Evolutionary conservation across 37 sponge, comb jelly and placozoan genomes (phyloP).

Genomic region (Crambe crambe): DNA sequence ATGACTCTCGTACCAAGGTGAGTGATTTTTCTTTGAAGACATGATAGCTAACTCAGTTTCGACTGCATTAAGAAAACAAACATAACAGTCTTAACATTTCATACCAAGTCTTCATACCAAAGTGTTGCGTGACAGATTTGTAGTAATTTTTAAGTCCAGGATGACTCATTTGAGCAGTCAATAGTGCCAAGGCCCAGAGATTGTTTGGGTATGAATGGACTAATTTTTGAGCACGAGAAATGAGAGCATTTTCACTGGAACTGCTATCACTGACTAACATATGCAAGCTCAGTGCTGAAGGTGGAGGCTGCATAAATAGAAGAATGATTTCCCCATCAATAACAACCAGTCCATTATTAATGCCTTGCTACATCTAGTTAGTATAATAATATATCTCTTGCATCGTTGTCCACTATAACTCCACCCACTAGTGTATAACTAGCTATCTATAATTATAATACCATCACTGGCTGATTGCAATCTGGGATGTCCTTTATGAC

Average conservation of each 20-base stretch:
- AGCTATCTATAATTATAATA: too few relatives aligned
- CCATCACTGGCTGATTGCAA: not conserved
- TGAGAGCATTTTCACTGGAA: too few relatives aligned
- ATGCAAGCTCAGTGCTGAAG: not conserved
- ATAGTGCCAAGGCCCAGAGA: conserved; percentile 30
- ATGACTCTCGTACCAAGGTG: not conserved
- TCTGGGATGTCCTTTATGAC: conserved; percentile 11
- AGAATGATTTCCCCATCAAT: not conserved
- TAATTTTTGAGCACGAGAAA: conserved; percentile 27
- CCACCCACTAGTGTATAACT: too few relatives aligned
- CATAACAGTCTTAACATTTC: not conserved
- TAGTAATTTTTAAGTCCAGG: not conserved
- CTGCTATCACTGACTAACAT: not conserved
- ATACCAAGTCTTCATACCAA: too few relatives aligned
- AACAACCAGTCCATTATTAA: too few relatives aligned
- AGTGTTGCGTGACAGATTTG: not conserved
- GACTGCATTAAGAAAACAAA: not conserved
- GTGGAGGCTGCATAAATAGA: conserved; percentile 1
- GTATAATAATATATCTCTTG: not conserved
- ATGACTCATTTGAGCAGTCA: not conserved
- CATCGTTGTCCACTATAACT: not conserved
- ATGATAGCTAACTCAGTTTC: not conserved
- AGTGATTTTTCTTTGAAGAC: not conserved
- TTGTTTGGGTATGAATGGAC: conserved; percentile 43
- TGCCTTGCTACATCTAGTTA: not conserved